A percentile compares a stretch with the other conserved stretches of the same genome.
Evolutionary conservation across 2,888 invertebrate genomes (phyloP).

Genomic region (Lasioglossum marginatum): DNA sequence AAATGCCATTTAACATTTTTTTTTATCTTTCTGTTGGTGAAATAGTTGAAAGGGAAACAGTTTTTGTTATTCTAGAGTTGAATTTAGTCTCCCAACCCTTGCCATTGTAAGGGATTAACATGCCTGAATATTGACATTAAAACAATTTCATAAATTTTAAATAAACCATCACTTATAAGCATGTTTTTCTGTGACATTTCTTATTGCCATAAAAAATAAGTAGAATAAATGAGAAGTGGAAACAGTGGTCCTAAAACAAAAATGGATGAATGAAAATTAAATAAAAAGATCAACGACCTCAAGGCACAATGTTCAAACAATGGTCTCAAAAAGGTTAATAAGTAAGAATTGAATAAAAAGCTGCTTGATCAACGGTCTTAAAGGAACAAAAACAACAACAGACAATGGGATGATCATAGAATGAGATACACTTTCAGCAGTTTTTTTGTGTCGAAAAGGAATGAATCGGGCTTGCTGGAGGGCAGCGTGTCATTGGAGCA

Average conservation of each 20-base stretch:
- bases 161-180: too few species aligned
- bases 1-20: background rate
- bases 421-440: background rate
- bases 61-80: background rate
- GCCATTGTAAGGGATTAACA: background rate
- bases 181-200: too few species aligned
- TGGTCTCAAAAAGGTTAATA: background rate
- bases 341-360: background rate
- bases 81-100: background rate
- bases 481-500: constrained; percentile 3
- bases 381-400: background rate
- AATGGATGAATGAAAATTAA: too few species aligned
- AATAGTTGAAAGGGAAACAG: background rate
- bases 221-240: too few species aligned
- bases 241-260: too few species aligned
- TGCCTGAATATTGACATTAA: background rate
- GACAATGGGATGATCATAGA: background rate
- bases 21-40: background rate
- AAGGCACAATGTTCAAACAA: too few species aligned
- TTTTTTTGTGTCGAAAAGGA: background rate
- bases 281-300: too few species aligned
- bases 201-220: too few species aligned
- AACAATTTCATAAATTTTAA: too few species aligned
- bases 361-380: background rate
- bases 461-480: background rate